Percentiles rank a stretch among this genome's conserved stretches.
These are phyloP conservation scores for Proteles cristata DNA, from an alignment of 2,113 vertebrate genomes.

Conservation along the genomic window DNA sequence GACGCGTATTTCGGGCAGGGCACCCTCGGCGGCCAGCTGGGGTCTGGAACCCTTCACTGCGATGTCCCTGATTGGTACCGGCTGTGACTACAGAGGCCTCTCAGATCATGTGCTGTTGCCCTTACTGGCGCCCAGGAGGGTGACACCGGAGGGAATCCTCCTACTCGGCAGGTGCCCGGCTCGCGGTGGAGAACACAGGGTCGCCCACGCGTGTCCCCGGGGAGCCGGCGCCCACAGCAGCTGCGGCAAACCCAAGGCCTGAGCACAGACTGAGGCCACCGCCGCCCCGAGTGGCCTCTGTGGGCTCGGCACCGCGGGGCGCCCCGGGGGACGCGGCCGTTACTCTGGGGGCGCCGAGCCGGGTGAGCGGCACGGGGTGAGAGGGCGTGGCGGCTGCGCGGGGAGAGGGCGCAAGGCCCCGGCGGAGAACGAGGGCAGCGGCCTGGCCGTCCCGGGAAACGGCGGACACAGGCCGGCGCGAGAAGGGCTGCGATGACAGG, in stretches of 20 bases:
- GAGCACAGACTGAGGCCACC: too few species aligned
- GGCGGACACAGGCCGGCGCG: neutral
- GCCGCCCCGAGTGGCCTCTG: neutral
- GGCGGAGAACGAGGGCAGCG: neutral
- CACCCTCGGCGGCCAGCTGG: rapidly evolving
- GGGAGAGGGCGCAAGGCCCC: too few species aligned
- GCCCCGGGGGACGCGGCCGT: rapidly evolving
- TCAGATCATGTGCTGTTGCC: rapidly evolving
- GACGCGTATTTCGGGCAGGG: too few species aligned
- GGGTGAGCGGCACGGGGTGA: too few species aligned
- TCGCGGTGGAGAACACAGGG: neutral
- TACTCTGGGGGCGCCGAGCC: neutral
- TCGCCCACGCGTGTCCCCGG: neutral
- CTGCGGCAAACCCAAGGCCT: too few species aligned
- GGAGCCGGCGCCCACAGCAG: neutral
- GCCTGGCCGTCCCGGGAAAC: rapidly evolving
- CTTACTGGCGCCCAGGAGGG: neutral
- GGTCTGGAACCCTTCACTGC: too few species aligned
- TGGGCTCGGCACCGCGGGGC: neutral
- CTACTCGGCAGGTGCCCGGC: rapidly evolving
- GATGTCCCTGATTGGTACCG: neutral
- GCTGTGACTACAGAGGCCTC: too few species aligned
- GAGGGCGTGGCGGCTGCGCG: too few species aligned
- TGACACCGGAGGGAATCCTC: neutral
- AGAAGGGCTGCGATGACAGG: neutral